Evolutionary conservation across 1,140 invertebrate species (phyloP), one percentile per base, ranked within the genome.

Genomic region (Rhagoletis pomonella): DNA sequence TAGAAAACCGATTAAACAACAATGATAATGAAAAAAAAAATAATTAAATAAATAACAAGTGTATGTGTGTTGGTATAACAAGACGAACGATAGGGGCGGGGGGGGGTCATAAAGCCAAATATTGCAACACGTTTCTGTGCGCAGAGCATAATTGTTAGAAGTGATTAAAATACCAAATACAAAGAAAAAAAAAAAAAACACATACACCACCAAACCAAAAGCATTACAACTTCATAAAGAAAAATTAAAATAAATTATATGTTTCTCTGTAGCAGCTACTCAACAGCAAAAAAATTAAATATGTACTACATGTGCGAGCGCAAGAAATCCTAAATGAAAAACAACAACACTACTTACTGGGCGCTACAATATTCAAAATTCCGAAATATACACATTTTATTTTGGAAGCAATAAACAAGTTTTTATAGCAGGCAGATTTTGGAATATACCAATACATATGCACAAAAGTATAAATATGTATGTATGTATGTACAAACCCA

Each of bases 341-440:
- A 73, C 12, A 73, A 47, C 12, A 62, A 17, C n/a, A 62, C 12
- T 17, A 39, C 17, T 73, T 17, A 39, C 17, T 73, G 69, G 17
- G 47, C 42, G 44, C 10, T 47, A 73, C 2, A 19, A 29, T 29
- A 39, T 39, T 62, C 9, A 62, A 62, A 81, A 58, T 81, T 81
- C 50, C 73, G 12, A 81, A 58, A 81, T 55, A 2, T 81, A 55
- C 73, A 55, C 47, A 77, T 77, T 77, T 81, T 58, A 55, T 55
- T 81, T 81, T 81, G n/a, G 17, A 55, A 50, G 47, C 42, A 12
- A 29, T 55, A 81, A 55, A 58, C 73, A 81, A 58, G 47, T 81
- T 55, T 81, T 29, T 10, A 47, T 19, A 29, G 44, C 69, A 1
- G n/a, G 14, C 14, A 73, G 47, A 4, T 73, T 73, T 73, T 47